Evolutionary conservation across 2,888 invertebrate genomes (phyloP).

Genomic region (Leptopilina syphax): DNA sequence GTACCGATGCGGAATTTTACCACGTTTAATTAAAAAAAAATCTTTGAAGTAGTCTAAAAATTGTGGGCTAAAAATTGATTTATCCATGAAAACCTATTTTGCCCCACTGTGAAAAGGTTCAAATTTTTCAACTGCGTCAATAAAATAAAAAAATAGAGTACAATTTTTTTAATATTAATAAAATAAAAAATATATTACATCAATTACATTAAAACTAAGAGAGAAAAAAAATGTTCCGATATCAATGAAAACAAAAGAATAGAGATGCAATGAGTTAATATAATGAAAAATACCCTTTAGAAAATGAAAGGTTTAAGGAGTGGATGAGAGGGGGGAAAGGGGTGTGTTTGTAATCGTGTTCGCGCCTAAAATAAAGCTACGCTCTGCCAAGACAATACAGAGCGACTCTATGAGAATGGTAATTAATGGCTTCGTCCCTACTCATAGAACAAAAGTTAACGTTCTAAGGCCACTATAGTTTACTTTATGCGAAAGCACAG

Average conservation of each 20-base stretch:
- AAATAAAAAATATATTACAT: too few species aligned
- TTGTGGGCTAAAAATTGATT: too few species aligned
- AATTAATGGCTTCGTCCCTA: slow-evolving; percentile 26
- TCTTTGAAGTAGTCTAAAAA: too few species aligned
- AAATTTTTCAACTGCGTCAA: too few species aligned
- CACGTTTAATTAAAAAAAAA: too few species aligned
- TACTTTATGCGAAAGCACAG: slow-evolving; percentile 15
- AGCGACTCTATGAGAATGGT: slow-evolving; percentile 22
- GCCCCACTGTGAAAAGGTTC: too few species aligned
- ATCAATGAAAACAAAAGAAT: background rate
- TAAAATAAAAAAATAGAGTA: too few species aligned
- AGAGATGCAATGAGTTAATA: background rate
- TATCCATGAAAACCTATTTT: too few species aligned
- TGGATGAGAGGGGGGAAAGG: background rate
- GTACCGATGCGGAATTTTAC: too few species aligned
- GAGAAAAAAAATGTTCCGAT: too few species aligned
- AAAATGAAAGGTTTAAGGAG: background rate
- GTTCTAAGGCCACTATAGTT: slow-evolving; percentile 16
- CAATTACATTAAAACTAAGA: too few species aligned
- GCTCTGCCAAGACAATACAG: slow-evolving; percentile 25
- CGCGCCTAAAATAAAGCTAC: slow-evolving; percentile 11
- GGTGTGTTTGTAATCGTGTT: background rate
- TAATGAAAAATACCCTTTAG: background rate
- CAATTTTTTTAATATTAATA: too few species aligned
- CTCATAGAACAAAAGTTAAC: slow-evolving; percentile 26